Percentiles rank a stretch among this genome's conserved stretches.
Evolutionary conservation across 2,113 vertebrate genomes (phyloP).

Genomic region (Apus apus): DNA sequence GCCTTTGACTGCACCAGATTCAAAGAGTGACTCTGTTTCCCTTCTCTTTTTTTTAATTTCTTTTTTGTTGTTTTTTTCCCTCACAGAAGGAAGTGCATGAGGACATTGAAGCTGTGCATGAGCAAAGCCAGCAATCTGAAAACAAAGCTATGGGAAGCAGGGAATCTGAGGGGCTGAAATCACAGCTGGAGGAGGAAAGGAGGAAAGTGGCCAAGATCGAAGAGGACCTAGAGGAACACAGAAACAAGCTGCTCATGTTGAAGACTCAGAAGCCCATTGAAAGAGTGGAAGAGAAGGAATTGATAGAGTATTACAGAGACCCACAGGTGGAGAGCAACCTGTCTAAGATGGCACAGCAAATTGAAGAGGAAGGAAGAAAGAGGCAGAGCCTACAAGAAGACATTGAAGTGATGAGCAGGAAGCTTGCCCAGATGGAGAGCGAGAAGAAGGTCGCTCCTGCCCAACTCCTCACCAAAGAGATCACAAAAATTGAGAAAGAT

Average conservation of each 20-base stretch:
- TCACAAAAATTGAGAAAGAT: constrained; percentile 92
- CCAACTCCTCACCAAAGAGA: constrained; percentile 91
- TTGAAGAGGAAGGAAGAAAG: constrained; percentile 79
- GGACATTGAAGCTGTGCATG: constrained; percentile 59
- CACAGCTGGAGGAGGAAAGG: constrained; percentile 83
- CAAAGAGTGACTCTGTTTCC: not conserved
- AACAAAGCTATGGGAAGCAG: constrained; percentile 44
- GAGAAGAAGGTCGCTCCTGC: constrained; percentile 74
- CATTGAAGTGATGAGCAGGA: constrained; percentile 77
- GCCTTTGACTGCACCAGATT: not conserved
- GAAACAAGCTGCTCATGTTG: constrained; percentile 81
- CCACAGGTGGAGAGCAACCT: constrained; percentile 85
- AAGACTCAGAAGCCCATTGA: constrained; percentile 88
- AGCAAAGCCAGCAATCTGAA: constrained; percentile 75
- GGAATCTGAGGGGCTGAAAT: constrained; percentile 74
- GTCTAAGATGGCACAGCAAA: constrained; percentile 63
- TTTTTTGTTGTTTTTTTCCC: not conserved
- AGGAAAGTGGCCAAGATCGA: constrained; percentile 76
- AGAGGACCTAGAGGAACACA: constrained; percentile 78
- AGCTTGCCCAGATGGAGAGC: constrained; percentile 78
- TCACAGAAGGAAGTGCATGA: constrained; percentile 86
- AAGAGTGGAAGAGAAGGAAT: constrained; percentile 90
- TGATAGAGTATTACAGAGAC: constrained; percentile 91
- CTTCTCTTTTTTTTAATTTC: not conserved
- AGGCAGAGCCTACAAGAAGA: constrained; percentile 76